phyloP scores from a whole-genome alignment of 23 tunicate genomes.

The Ciona savignyi region DNA sequence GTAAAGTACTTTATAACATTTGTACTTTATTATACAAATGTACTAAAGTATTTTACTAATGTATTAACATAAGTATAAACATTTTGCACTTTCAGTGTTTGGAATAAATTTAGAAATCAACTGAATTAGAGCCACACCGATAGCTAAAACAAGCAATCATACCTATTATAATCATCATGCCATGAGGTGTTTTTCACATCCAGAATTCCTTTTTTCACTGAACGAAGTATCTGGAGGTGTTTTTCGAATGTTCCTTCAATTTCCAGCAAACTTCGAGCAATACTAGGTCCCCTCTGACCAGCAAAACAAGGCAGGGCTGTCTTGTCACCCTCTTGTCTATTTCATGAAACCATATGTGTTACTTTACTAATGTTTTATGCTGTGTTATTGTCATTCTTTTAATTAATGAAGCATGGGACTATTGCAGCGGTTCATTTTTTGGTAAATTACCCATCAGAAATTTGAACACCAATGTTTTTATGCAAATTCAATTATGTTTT shows the following conservation, averaged over 20 bases:
- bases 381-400: no score
- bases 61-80: no score
- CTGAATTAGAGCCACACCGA: no score
- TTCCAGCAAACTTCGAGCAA: slow-evolving; percentile 78
- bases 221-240: slow-evolving; percentile 59
- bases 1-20: no score
- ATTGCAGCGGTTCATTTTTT: not conserved
- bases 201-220: slow-evolving; percentile 88
- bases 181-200: slow-evolving; percentile 96
- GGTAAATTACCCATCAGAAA: no score
- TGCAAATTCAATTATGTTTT: no score
- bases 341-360: not conserved
- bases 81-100: no score
- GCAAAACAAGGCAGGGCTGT: slow-evolving; percentile 69
- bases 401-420: not conserved
- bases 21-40: no score
- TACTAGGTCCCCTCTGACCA: slow-evolving; percentile 90
- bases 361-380: not conserved
- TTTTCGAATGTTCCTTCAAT: slow-evolving; percentile 94
- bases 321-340: slow-evolving; percentile 84
- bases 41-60: no score
- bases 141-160: not conserved
- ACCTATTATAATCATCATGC: slow-evolving; percentile 97
- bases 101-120: no score
- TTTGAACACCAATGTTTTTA: no score